These are phyloP conservation scores for Limnephilus rhombicus DNA, from an alignment of 2,888 invertebrate genomes.

Conservation along the genomic window DNA sequence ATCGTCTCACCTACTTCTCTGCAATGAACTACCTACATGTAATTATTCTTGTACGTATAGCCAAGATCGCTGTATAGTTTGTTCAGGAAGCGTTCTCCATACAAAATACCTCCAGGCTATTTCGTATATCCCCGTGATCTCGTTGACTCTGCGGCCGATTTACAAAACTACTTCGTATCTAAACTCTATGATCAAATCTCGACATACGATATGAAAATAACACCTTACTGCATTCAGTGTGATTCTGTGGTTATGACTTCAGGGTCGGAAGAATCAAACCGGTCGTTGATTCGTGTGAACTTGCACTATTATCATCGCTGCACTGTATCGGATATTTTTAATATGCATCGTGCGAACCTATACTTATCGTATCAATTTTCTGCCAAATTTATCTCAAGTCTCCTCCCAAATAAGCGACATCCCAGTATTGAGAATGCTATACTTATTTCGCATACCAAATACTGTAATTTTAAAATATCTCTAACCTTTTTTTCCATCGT, in stretches of 20 bases:
- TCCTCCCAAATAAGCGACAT: too few relatives aligned
- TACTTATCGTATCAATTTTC: conserved; percentile 18
- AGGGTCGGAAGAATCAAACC: conserved; percentile 42
- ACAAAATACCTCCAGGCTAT: conserved; percentile 36
- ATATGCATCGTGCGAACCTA: conserved; percentile 43
- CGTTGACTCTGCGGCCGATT: conserved; percentile 25
- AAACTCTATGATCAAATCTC: neutral
- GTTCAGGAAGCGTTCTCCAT: conserved; percentile 48
- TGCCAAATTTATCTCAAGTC: conserved; percentile 4
- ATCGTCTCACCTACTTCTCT: neutral
- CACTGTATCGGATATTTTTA: conserved; percentile 37
- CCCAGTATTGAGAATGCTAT: neutral
- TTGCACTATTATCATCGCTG: conserved; percentile 44
- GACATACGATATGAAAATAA: neutral
- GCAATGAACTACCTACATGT: neutral
- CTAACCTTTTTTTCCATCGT: neutral
- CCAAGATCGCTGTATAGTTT: neutral
- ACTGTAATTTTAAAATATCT: neutral
- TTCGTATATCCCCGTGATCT: conserved; percentile 45
- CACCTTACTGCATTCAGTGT: neutral
- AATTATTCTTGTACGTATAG: neutral
- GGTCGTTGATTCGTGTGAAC: conserved; percentile 47
- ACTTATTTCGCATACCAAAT: neutral
- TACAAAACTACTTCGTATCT: neutral
- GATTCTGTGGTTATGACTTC: conserved; percentile 8